Evolutionary conservation across 92 coral and sea anemone genomes (phyloP), one percentile per base, ranked within the genome.

Genomic region (Epizoanthus illoricatus): DNA sequence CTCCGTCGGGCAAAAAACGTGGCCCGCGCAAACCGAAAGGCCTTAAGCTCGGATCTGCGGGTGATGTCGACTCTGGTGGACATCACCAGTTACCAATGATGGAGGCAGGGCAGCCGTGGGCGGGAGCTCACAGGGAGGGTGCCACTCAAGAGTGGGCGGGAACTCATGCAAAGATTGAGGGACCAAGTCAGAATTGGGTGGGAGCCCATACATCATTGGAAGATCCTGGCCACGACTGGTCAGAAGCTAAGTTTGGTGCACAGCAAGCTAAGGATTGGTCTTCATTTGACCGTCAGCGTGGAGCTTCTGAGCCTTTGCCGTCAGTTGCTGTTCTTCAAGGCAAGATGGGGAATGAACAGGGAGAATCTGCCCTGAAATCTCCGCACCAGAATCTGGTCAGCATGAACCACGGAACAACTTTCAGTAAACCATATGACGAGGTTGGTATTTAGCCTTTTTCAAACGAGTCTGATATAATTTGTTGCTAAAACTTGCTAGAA

Each of bases 41-140:
- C 80, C 94, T 85, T 85, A 93, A 95, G 92, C 91, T 95, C 94
- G 98, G 96, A 88, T 90, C 96, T 91, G 99, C 98, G 93, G 98
- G 96, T 89, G 86, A 84, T 56, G 91, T 80, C 40, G 84, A 96
- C 88, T 79, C 96, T 78, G 92, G 95, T 39, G 91, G 91, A 56
- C 80, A 58, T 12, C 80, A 16, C 84, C 57, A 80, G 49, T 19
- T 72, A 71, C 71, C 80, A 45, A 36, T 84, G 10, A 67, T 63
- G 65, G 81, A 71, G 63, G 81, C 60, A 7, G 69, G 56, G 0
- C 81, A 73, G 89, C 84, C 78, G 15, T 74, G 81, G 84, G 66
- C 85, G 36, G 39, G 59, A 66, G 72, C 76, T n/a, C 45, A 47
- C 23, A 68, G 60, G 15, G 74, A 24, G 64, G 85, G 80, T 7